Percentiles rank a stretch among this genome's conserved stretches.
Evolutionary conservation across 1,140 invertebrate species (phyloP).

Genomic region (Brachionus angularis): DNA sequence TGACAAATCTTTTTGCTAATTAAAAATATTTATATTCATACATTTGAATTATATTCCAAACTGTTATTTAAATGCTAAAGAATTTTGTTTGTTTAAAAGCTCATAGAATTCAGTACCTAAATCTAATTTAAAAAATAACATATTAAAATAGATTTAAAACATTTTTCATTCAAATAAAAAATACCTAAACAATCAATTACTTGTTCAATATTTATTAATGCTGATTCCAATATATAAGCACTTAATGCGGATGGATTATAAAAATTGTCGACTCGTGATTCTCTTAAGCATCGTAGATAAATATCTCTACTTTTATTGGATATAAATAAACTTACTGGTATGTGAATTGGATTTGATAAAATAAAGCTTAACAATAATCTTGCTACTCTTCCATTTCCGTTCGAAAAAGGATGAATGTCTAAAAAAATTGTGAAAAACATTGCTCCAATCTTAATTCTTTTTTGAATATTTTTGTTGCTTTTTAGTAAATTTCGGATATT

Average conservation of each 20-base stretch:
- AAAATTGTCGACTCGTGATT: neutral
- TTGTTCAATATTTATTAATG: neutral
- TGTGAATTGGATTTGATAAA: neutral
- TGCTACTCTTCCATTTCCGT: slow-evolving; percentile 9
- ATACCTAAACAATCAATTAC: neutral
- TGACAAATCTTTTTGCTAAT: no score
- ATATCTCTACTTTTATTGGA: neutral
- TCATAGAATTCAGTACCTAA: no score
- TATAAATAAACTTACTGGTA: neutral
- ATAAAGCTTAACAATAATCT: slow-evolving; percentile 2
- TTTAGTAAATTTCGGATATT: neutral
- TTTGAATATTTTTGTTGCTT: neutral
- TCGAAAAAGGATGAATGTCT: slow-evolving; percentile 24
- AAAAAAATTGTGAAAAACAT: slow-evolving; percentile 22
- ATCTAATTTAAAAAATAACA: no score
- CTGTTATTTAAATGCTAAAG: no score
- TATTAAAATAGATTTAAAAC: no score
- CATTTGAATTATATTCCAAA: no score
- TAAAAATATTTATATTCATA: no score
- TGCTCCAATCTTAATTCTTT: neutral
- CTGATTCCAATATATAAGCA: slow-evolving; percentile 3
- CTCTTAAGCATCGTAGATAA: neutral
- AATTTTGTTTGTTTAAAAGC: no score
- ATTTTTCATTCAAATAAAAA: no score
- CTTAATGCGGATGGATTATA: slow-evolving; percentile 6